These are phyloP conservation scores for Pollenia labialis DNA, from an alignment of 2,888 invertebrate genomes.

Conservation along the genomic window DNA sequence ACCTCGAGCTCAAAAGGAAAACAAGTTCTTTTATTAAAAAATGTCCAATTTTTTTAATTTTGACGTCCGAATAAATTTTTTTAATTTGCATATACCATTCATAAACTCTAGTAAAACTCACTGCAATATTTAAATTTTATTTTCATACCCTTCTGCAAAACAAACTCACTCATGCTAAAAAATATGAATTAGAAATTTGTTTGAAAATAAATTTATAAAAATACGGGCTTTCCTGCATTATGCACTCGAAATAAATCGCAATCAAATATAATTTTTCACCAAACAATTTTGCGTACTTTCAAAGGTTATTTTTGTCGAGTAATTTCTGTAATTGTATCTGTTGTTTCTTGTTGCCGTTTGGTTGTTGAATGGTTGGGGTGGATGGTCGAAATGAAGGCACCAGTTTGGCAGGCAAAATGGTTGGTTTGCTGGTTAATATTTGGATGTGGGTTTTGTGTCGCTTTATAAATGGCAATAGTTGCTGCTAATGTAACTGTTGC, in stretches of 20 bases:
- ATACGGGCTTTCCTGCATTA: background rate
- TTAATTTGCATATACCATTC: no score
- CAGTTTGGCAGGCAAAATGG: background rate
- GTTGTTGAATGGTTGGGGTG: background rate
- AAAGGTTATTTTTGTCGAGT: constrained; percentile 33
- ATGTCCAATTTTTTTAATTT: no score
- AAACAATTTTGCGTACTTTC: constrained; percentile 23
- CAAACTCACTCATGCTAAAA: no score
- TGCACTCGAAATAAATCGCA: constrained; percentile 36
- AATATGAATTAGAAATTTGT: background rate
- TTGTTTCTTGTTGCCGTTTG: constrained; percentile 63
- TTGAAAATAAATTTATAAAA: constrained; percentile 24
- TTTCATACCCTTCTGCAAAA: no score
- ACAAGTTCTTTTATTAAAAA: no score
- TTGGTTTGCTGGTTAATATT: constrained; percentile 34
- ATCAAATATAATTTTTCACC: constrained; percentile 15
- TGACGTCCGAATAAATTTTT: no score
- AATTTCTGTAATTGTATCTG: constrained; percentile 56
- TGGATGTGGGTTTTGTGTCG: background rate
- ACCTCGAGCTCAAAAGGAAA: no score
- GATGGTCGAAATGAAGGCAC: background rate
- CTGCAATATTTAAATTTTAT: no score
- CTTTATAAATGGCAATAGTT: constrained; percentile 57
- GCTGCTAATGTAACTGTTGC: constrained; percentile 70
- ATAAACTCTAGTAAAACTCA: no score